phyloP scores from a whole-genome alignment of 2,797 vertebrate species.

The Lagorchestes hirsutus region DNA sequence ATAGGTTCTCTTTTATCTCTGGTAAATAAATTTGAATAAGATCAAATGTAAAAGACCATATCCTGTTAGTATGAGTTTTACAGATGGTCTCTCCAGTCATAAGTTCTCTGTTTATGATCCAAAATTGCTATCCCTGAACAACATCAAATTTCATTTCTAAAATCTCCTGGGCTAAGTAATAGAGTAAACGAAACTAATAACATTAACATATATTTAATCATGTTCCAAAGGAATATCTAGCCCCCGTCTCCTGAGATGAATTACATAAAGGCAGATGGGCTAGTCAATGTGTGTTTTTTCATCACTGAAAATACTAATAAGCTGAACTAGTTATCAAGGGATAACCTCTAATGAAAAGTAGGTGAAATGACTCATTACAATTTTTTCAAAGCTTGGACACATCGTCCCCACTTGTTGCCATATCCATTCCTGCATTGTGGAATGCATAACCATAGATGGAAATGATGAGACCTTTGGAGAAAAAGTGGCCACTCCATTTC shows the following conservation, averaged over 20 bases:
- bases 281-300: background rate
- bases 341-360: background rate
- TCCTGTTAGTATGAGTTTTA: slow-evolving; percentile 35
- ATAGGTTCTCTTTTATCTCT: slow-evolving; percentile 19
- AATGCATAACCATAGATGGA: background rate
- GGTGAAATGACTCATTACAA: background rate
- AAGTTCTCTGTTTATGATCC: background rate
- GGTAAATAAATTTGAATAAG: slow-evolving; percentile 59
- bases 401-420: background rate
- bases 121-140: slow-evolving; percentile 12
- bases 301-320: background rate
- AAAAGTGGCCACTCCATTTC: background rate
- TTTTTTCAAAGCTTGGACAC: slow-evolving; percentile 2
- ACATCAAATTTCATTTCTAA: slow-evolving; percentile 45
- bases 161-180: slow-evolving; percentile 23
- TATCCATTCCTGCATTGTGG: background rate
- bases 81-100: background rate
- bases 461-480: background rate
- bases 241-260: slow-evolving; percentile 21
- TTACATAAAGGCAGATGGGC: background rate
- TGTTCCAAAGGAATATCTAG: slow-evolving; percentile 4
- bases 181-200: slow-evolving; percentile 20
- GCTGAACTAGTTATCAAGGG: background rate
- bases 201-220: background rate
- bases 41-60: slow-evolving; percentile 54